These are phyloP conservation scores for Myocastor coypus DNA, from an alignment of 2,113 vertebrate genomes.

Conservation along the genomic window DNA sequence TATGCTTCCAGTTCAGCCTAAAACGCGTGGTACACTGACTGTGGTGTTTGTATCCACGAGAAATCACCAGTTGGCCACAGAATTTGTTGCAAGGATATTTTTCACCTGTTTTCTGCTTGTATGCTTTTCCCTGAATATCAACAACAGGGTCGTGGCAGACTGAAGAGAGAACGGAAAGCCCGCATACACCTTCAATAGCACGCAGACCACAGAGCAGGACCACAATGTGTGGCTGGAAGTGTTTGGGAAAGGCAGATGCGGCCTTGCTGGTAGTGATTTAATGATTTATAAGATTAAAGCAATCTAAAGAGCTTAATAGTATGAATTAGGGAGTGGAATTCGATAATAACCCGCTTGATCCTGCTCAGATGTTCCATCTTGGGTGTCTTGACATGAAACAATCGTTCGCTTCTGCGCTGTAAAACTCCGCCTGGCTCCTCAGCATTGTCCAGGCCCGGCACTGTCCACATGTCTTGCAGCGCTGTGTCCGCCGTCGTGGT, in stretches of 20 bases:
- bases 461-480: neutral
- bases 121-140: constrained; percentile 59
- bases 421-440: constrained; percentile 48
- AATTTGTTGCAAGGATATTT: constrained; percentile 50
- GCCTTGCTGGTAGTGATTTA: constrained; percentile 79
- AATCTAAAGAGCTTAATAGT: constrained; percentile 80
- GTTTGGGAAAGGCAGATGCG: constrained; percentile 75
- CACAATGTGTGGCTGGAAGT: constrained; percentile 72
- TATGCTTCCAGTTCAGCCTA: neutral
- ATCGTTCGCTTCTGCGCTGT: constrained; percentile 57
- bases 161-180: constrained; percentile 47
- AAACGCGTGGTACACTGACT: neutral
- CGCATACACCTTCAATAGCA: neutral
- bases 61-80: constrained; percentile 52
- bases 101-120: constrained; percentile 67
- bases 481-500: constrained; percentile 74
- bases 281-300: constrained; percentile 85
- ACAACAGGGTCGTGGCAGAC: constrained; percentile 65
- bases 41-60: neutral
- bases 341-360: constrained; percentile 53
- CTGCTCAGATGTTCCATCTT: constrained; percentile 77
- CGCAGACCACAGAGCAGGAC: constrained; percentile 69
- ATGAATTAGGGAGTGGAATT: constrained; percentile 76
- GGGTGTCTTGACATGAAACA: constrained; percentile 63
- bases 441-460: constrained; percentile 33